These are phyloP conservation scores for Amitus sp. DNA, from an alignment of 2,888 invertebrate genomes.

Conservation along the genomic window DNA sequence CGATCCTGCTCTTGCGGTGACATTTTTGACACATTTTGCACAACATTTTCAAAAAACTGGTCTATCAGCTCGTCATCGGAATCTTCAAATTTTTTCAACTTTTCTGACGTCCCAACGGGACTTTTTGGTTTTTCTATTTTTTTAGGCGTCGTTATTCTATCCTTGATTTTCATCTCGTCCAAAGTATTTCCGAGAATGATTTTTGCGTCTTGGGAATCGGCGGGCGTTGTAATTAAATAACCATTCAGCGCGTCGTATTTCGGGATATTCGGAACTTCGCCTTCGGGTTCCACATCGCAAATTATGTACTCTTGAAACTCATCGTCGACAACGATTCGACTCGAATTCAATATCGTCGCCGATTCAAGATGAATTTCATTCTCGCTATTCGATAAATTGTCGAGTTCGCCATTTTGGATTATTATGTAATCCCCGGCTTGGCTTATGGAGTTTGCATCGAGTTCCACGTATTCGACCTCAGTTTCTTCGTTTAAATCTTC, in stretches of 20 bases:
- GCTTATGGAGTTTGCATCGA: slow-evolving; percentile 29
- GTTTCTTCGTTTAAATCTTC: slow-evolving; percentile 20
- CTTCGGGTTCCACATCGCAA: not conserved
- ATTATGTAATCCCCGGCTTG: slow-evolving; percentile 31
- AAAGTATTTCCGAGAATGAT: too few species aligned
- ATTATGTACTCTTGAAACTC: slow-evolving; percentile 23
- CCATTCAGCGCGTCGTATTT: slow-evolving; percentile 18
- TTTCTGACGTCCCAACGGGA: too few species aligned
- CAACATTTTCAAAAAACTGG: slow-evolving; percentile 59
- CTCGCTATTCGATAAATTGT: slow-evolving; percentile 10
- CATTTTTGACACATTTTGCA: slow-evolving; percentile 54
- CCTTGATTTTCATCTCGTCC: not conserved
- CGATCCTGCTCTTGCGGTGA: slow-evolving; percentile 57
- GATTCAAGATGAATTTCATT: slow-evolving; percentile 12
- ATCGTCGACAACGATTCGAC: slow-evolving; percentile 20
- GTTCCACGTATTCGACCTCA: slow-evolving; percentile 31
- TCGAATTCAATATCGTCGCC: slow-evolving; percentile 3
- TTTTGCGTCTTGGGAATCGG: too few species aligned
- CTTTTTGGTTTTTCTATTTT: too few species aligned
- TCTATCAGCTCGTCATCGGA: slow-evolving; percentile 49
- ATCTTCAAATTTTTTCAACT: too few species aligned
- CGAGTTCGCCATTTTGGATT: slow-evolving; percentile 12
- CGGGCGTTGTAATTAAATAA: slow-evolving; percentile 16
- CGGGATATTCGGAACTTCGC: slow-evolving; percentile 15
- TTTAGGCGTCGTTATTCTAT: too few species aligned